These are phyloP conservation scores for Neogobius melanostomus DNA, from an alignment of 2,113 vertebrate genomes.

Conservation along the genomic window DNA sequence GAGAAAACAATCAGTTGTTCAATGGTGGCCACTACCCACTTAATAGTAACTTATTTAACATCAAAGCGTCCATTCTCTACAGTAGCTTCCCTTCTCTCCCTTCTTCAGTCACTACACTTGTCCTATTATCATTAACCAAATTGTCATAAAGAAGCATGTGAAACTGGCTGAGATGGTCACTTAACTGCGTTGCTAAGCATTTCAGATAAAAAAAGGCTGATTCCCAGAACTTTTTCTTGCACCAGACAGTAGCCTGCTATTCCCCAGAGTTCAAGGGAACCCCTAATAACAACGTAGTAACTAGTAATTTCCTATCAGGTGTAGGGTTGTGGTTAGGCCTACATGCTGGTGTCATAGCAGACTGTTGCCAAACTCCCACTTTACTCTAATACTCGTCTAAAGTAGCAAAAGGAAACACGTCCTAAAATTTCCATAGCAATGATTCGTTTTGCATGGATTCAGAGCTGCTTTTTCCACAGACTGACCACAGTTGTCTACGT, in stretches of 20 bases:
- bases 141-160: slow-evolving; percentile 48
- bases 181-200: slow-evolving; percentile 21
- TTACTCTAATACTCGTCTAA: neutral
- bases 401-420: neutral
- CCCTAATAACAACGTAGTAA: slow-evolving; percentile 38
- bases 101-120: slow-evolving; percentile 29
- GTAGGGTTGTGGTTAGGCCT: slow-evolving; percentile 2
- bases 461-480: neutral
- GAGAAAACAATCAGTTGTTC: slow-evolving; percentile 14
- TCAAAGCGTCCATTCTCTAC: slow-evolving; percentile 48
- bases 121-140: slow-evolving; percentile 54
- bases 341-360: slow-evolving; percentile 1
- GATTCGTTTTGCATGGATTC: neutral
- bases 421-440: neutral
- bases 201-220: slow-evolving; percentile 39
- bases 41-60: slow-evolving; percentile 48
- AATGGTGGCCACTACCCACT: slow-evolving; percentile 19
- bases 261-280: neutral
- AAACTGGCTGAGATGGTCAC: slow-evolving; percentile 38
- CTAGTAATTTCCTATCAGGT: slow-evolving; percentile 29
- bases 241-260: neutral
- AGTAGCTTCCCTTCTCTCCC: slow-evolving; percentile 57
- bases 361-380: slow-evolving; percentile 6
- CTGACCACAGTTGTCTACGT: slow-evolving; percentile 41
- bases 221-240: slow-evolving; percentile 4